Conservation (phyloP, 2,888 invertebrate species). For the Polymixis flavicincta region DNA sequence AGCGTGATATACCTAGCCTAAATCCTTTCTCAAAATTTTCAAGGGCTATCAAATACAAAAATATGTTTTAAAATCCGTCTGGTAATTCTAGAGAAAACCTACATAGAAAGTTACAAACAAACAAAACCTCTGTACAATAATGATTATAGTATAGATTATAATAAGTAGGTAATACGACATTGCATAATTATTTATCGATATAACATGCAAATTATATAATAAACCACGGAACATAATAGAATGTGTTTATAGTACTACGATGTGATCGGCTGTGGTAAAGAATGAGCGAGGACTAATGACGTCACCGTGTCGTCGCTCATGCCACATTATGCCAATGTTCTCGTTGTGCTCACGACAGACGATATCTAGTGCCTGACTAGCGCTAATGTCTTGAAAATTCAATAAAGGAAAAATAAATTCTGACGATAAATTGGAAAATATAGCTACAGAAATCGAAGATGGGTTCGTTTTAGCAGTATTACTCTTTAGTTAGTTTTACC, state of each 20-base stretch:
- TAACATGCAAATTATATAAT: constrained; percentile 15
- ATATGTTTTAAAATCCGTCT: too few relatives aligned
- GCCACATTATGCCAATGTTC: not conserved
- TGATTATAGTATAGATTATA: too few relatives aligned
- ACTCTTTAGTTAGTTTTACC: too few relatives aligned
- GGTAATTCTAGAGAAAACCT: too few relatives aligned
- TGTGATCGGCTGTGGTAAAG: constrained; percentile 6
- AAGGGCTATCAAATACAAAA: too few relatives aligned
- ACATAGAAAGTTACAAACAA: too few relatives aligned
- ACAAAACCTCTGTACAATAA: too few relatives aligned
- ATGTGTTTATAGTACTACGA: constrained; percentile 10
- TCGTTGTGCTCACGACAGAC: constrained; percentile 18
- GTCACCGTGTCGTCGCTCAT: constrained; percentile 37
- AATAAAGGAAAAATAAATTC: not conserved
- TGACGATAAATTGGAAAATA: not conserved
- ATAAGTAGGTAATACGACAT: not conserved
- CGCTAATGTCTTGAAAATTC: constrained; percentile 24
- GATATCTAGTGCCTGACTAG: constrained; percentile 14
- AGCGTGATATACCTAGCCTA: too few relatives aligned
- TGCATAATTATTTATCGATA: constrained; percentile 7
- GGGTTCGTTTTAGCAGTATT: not conserved
- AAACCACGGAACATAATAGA: constrained; percentile 7
- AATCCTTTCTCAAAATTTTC: too few relatives aligned
- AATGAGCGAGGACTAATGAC: constrained; percentile 34
- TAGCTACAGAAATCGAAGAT: not conserved